A percentile compares a stretch with the other conserved stretches of the same genome.
Evolutionary conservation across 1,140 invertebrate genomes (phyloP).

Genomic region (Platyscapa corneri): DNA sequence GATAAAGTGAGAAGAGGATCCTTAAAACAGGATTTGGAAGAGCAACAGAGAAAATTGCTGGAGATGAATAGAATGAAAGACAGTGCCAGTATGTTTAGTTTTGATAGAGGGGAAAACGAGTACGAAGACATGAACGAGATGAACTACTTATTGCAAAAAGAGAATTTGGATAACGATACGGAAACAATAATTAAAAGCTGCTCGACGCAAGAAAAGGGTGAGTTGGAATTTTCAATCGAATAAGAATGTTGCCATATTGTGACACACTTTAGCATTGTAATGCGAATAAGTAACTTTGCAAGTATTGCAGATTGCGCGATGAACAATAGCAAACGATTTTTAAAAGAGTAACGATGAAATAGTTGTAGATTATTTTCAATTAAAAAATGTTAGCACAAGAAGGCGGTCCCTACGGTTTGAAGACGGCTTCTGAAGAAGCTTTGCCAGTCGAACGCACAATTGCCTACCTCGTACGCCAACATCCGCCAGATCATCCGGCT

Average conservation of each 20-base stretch:
- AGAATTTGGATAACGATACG: neutral
- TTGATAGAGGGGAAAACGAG: neutral
- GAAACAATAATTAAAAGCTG: neutral
- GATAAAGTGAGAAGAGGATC: too few species aligned
- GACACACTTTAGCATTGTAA: too few species aligned
- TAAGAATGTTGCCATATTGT: too few species aligned
- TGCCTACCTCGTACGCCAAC: constrained; percentile 57
- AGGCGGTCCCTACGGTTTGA: constrained; percentile 57
- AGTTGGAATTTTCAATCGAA: too few species aligned
- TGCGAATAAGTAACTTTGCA: too few species aligned
- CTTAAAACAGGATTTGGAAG: neutral
- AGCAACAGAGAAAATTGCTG: too few species aligned
- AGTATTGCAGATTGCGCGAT: too few species aligned
- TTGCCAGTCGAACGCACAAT: constrained; percentile 60
- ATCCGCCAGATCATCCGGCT: constrained; percentile 54
- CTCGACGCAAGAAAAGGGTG: neutral
- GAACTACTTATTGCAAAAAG: neutral
- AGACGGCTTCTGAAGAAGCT: constrained; percentile 58
- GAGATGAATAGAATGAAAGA: too few species aligned
- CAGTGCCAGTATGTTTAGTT: neutral
- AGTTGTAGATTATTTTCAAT: too few species aligned
- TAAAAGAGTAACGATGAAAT: too few species aligned
- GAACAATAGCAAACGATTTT: too few species aligned
- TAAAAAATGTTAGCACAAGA: neutral
- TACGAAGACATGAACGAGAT: neutral